Evolutionary conservation across 2,113 vertebrate species (phyloP), one percentile per base, ranked within the genome.

Genomic region (Forbesichthys agassizii): DNA sequence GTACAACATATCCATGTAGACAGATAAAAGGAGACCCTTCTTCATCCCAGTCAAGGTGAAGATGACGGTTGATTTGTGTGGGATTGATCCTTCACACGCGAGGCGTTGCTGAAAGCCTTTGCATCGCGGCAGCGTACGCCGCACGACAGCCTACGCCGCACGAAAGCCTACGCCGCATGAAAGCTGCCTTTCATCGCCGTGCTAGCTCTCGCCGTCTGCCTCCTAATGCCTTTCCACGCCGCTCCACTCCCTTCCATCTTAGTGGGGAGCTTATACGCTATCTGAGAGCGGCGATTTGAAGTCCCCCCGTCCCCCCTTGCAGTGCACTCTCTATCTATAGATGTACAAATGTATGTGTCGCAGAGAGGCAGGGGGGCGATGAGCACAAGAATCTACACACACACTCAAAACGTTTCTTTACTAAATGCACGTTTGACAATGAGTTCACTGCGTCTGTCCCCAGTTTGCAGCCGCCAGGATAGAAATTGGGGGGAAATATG

Each of bases 261-360:
- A 52, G 68, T 68, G 70, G 66, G 71, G 68, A 80, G 72, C 77
- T 73, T 10, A 74, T 71, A 79, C 75, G 83, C 76, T 70, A 75
- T 57, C 70, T 69, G 66, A 60, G 69, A 77, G 69, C 71, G 63
- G 60, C 53, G 52, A 71, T 63, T 74, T 71, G 71, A 14, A 69
- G 74, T 48, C 53, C 53, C 66, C 70, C 69, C 71, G 75, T 5
- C 1, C 7, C 36, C 36, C 36, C 11, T 12, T 12, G 60, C 64
- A 27, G 1, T 76, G 75, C 71, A 49, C 20, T 33, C 64, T 71
- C 64, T 77, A 84, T 71, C 76, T 81, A 74, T 82, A 83, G 84
- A 79, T 78, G 67, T 71, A 13, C 42, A 66, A 72, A 47, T 9
- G 14, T 11, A n/a, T 60, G 76, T 73, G 74, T 73, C 76, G 76